Conservation (phyloP, 35 echinoderm and acorn worm genomes). For the Anneissia japonica region DNA sequence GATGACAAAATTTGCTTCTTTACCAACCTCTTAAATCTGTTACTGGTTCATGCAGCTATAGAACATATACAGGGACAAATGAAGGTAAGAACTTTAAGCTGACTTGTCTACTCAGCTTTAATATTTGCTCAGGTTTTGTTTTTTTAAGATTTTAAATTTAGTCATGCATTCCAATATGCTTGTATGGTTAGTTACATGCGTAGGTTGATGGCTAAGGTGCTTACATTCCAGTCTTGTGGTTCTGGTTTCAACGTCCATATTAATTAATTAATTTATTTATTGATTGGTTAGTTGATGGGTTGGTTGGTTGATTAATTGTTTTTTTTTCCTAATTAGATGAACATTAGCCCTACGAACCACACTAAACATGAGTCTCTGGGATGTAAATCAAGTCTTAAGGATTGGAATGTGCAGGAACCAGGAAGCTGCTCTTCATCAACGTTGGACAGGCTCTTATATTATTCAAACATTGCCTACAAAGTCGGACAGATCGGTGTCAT, state of each 20-base stretch:
- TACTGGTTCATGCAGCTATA: slow-evolving; percentile 66
- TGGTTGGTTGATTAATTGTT: too few relatives aligned
- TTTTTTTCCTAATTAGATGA: too few relatives aligned
- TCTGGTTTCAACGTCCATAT: too few relatives aligned
- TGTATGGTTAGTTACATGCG: too few relatives aligned
- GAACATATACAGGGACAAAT: slow-evolving; percentile 54
- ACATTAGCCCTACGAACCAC: slow-evolving; percentile 15
- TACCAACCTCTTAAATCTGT: slow-evolving; percentile 81
- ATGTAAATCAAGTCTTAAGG: background rate
- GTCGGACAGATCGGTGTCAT: slow-evolving; percentile 88
- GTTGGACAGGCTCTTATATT: slow-evolving; percentile 50
- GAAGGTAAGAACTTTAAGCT: slow-evolving; percentile 23
- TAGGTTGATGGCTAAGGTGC: too few relatives aligned
- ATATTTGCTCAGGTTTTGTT: too few relatives aligned
- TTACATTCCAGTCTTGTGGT: too few relatives aligned
- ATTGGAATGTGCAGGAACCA: slow-evolving; percentile 38
- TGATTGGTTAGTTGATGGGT: too few relatives aligned
- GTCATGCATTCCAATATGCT: too few relatives aligned
- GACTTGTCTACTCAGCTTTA: too few relatives aligned
- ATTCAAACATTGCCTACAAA: slow-evolving; percentile 65
- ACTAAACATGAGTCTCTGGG: slow-evolving; percentile 62
- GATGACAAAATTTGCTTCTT: slow-evolving; percentile 82
- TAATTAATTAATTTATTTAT: too few relatives aligned
- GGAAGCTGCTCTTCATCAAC: slow-evolving; percentile 31
- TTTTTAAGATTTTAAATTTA: too few relatives aligned